Conservation (phyloP, 1,140 invertebrate genomes). For the Brachionus rotundiformis region DNA sequence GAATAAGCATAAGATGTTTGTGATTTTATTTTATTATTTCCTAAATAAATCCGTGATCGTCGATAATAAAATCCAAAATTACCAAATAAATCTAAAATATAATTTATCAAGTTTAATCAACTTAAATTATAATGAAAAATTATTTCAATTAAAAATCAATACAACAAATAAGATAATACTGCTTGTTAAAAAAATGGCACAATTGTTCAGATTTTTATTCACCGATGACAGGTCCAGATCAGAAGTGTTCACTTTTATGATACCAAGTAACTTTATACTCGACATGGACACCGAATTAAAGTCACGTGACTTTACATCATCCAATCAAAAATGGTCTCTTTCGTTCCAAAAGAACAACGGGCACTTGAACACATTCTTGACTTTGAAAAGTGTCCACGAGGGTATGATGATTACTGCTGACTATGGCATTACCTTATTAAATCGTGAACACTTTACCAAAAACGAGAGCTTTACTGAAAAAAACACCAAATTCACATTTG, state of each 20-base stretch:
- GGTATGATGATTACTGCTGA: conserved; percentile 71
- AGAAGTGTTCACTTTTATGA: conserved; percentile 68
- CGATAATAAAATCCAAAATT: conserved; percentile 7
- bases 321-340: conserved; percentile 83
- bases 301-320: conserved; percentile 80
- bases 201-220: conserved; percentile 79
- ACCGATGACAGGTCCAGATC: conserved; percentile 80
- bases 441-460: conserved; percentile 80
- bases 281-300: conserved; percentile 73
- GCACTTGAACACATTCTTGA: conserved; percentile 77
- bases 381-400: conserved; percentile 75
- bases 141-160: conserved; percentile 34
- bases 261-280: conserved; percentile 55
- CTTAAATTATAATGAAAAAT: conserved; percentile 30
- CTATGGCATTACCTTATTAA: conserved; percentile 80
- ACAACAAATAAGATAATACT: neutral
- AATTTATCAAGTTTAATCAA: conserved; percentile 9
- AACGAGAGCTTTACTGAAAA: conserved; percentile 81
- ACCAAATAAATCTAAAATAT: neutral
- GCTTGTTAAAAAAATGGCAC: conserved; percentile 69
- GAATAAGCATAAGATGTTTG: conserved; percentile 16
- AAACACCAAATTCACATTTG: conserved; percentile 72
- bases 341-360: conserved; percentile 78
- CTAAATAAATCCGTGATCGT: conserved; percentile 3
- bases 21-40: conserved; percentile 26